A percentile compares a stretch with the other conserved stretches of the same genome.
These are phyloP conservation scores for Coccyzus lansbergi DNA, from an alignment of 2,797 vertebrate species.

Conservation along the genomic window DNA sequence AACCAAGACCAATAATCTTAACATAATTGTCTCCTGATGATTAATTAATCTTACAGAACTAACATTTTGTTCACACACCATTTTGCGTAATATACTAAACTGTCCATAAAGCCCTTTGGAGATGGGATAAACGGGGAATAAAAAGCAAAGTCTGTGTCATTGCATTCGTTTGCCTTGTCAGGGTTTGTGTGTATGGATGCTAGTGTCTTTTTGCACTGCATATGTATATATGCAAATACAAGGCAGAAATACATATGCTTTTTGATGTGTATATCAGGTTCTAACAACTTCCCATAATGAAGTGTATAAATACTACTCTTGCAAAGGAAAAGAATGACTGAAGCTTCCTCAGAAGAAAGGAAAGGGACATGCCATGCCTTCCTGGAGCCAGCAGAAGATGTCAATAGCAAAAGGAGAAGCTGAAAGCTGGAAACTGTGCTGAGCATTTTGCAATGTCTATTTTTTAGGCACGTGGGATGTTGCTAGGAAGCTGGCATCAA, in stretches of 20 bases:
- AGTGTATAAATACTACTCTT: background rate
- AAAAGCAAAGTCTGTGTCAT: background rate
- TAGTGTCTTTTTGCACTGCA: background rate
- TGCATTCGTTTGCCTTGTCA: background rate
- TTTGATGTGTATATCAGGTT: background rate
- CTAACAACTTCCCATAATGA: background rate
- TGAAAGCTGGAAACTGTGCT: background rate
- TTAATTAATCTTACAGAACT: background rate
- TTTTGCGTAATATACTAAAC: background rate
- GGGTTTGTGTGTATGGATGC: fast-evolving
- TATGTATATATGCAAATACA: background rate
- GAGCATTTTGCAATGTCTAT: background rate
- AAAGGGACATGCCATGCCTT: background rate
- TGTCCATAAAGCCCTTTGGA: background rate
- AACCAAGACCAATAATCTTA: background rate
- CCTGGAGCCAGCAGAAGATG: background rate
- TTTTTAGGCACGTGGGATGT: background rate
- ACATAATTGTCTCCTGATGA: background rate
- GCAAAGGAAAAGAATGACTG: background rate
- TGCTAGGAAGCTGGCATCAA: background rate
- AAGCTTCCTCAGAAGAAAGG: background rate
- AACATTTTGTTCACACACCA: background rate
- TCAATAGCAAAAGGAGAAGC: background rate
- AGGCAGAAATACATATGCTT: background rate
- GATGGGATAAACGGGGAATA: background rate